These are phyloP conservation scores for Mesorhabditis belari DNA, from an alignment of 2,888 invertebrate species.

Conservation along the genomic window DNA sequence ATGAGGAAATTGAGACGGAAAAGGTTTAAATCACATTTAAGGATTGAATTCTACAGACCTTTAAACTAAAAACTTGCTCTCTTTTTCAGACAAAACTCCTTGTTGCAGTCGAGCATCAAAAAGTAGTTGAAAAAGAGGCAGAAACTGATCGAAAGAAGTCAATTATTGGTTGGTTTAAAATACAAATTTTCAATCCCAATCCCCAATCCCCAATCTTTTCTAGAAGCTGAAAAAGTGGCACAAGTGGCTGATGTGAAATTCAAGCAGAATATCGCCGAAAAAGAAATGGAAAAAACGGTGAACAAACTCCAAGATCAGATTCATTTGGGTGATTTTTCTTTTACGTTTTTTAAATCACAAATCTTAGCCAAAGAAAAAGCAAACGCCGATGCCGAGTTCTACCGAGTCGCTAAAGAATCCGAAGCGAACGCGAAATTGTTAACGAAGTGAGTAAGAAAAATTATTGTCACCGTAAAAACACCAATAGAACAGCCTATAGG, in stretches of 20 bases:
- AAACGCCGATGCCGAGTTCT: constrained; percentile 74
- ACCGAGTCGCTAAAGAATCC: constrained; percentile 69
- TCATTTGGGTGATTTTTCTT: constrained; percentile 8
- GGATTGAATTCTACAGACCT: no score
- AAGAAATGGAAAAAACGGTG: constrained; percentile 59
- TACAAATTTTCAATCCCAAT: no score
- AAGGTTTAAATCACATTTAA: constrained; percentile 58
- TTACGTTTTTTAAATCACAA: no score
- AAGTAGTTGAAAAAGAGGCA: constrained; percentile 82
- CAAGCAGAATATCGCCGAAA: constrained; percentile 81
- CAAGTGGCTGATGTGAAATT: constrained; percentile 78
- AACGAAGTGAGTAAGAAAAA: constrained; percentile 61
- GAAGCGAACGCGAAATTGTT: constrained; percentile 59
- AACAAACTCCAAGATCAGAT: constrained; percentile 7
- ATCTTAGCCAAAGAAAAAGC: constrained; percentile 54
- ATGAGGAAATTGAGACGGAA: constrained; percentile 76
- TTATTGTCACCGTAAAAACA: no score
- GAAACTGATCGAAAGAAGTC: constrained; percentile 81
- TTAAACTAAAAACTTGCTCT: no score
- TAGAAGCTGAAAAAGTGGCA: constrained; percentile 75
- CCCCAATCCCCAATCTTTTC: no score
- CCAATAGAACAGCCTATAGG: no score
- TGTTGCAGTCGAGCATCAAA: constrained; percentile 77
- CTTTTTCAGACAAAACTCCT: constrained; percentile 68
- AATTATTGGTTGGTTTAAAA: constrained; percentile 62